phyloP scores from a whole-genome alignment of 2,888 invertebrate genomes.

The Lasiommata megera region DNA sequence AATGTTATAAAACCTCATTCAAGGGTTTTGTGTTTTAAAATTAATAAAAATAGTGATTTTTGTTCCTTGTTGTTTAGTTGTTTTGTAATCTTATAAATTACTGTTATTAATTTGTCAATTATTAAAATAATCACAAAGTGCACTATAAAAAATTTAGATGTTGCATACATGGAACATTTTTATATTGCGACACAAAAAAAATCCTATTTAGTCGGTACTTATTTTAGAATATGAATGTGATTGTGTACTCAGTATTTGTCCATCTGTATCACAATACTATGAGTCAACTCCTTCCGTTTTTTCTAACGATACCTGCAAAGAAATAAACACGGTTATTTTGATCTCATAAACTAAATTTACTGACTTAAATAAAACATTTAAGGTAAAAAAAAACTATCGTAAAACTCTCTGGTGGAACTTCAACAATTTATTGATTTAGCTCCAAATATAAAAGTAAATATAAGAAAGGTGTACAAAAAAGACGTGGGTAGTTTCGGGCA shows the following conservation, averaged over 20 bases:
- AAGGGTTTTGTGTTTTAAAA: neutral
- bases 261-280: constrained; percentile 62
- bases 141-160: neutral
- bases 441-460: too few relatives aligned
- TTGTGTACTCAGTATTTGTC: constrained; percentile 38
- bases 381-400: too few relatives aligned
- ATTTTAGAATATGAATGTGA: too few relatives aligned
- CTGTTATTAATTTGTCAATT: neutral
- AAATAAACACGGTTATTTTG: neutral
- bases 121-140: neutral
- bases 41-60: neutral
- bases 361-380: too few relatives aligned
- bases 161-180: neutral
- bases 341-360: too few relatives aligned
- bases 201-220: too few relatives aligned
- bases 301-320: constrained; percentile 36
- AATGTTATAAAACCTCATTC: neutral
- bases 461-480: too few relatives aligned
- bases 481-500: too few relatives aligned
- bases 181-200: neutral
- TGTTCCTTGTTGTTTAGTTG: neutral
- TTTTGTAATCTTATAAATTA: neutral
- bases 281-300: constrained; percentile 46
- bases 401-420: too few relatives aligned
- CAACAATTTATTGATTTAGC: too few relatives aligned